Evolutionary conservation across 2,113 vertebrate genomes (phyloP), one percentile per base, ranked within the genome.

Genomic region (Megaptera novaeangliae): DNA sequence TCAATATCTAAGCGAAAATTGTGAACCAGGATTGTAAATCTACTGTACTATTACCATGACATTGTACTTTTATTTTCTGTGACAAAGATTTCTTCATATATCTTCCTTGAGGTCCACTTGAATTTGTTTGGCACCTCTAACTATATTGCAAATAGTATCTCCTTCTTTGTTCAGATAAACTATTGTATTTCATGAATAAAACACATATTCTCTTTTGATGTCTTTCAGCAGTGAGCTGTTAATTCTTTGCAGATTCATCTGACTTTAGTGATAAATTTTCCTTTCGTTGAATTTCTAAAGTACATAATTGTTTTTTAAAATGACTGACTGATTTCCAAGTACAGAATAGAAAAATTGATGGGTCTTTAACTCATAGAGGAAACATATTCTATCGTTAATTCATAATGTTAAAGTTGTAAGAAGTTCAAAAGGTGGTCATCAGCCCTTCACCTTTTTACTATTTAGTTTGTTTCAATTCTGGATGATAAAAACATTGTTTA

Each of bases 221-320:
- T 98, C 85, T 98, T 98, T 98, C 94, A 97, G 92, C 96, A 98
- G 97, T 97, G 94, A 97, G 87, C 96, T 98, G 92, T 97, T 98
- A 98, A 98, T 98, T 96, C 94, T 98, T 97, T 97, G 77, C 77
- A 98, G 94, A 97, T 98, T 98, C 98, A 98, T 98, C 96, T 93
- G 96, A 97, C 96, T 97, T 98, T 31, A 61, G 71, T 71, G 96
- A 95, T 98, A 97, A 98, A 98, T 97, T 98, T 98, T 98, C 96
- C 91, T 98, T 98, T 98, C 98, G 97, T 93, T 98, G 97, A 97
- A 96, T 96, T 98, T 98, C 97, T 97, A 97, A 98, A 97, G 59
- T 92, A 83, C 57, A 93, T 98, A 98, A 97, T 97, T 96, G 80
- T 98, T 98, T 98, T 98, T 96, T 83, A 97, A 98, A 98, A 89